These are phyloP conservation scores for Macquaria australasica DNA, from an alignment of 2,113 vertebrate species.

Conservation along the genomic window DNA sequence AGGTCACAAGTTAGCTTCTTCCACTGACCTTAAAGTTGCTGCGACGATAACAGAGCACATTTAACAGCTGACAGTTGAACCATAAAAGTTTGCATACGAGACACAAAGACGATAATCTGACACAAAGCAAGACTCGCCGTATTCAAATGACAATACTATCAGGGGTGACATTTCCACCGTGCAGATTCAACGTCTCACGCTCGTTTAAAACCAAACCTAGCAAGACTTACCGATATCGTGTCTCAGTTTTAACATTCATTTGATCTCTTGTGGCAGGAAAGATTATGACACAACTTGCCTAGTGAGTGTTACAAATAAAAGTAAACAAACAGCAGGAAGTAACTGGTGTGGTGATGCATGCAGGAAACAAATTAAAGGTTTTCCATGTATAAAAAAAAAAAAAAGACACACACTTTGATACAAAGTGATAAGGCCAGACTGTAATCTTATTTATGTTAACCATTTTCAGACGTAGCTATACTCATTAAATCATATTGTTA, in stretches of 20 bases:
- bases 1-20: neutral
- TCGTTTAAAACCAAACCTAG: neutral
- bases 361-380: neutral
- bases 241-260: neutral
- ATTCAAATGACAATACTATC: slow-evolving; percentile 47
- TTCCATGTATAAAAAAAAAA: neutral
- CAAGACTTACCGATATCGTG: neutral
- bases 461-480: neutral
- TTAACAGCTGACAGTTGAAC: slow-evolving; percentile 1
- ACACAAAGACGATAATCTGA: neutral
- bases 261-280: neutral
- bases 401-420: neutral
- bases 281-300: neutral
- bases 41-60: neutral
- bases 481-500: neutral
- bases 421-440: neutral
- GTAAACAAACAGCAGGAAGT: neutral
- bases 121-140: neutral
- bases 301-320: neutral
- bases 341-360: neutral
- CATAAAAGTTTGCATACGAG: slow-evolving; percentile 43
- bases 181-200: neutral
- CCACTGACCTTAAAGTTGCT: neutral
- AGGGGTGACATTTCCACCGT: neutral
- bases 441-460: neutral